A percentile compares a stretch with the other conserved stretches of the same genome.
Conservation (phyloP, 2,888 invertebrate species). For the Dolomedes plantarius region DNA sequence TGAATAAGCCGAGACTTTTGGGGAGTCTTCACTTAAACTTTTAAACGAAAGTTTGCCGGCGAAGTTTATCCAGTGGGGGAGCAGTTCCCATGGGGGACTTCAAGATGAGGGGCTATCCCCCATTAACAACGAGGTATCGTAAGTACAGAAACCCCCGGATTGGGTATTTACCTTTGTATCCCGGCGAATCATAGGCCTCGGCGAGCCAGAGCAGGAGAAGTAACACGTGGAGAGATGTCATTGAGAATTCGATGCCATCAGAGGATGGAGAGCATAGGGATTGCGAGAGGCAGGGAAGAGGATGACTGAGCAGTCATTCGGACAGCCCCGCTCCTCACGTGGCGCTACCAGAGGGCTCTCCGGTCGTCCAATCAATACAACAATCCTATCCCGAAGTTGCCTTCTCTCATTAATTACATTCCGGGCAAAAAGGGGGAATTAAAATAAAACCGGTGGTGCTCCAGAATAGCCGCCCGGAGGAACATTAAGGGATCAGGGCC, state of each 20-base stretch:
- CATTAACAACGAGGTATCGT: neutral
- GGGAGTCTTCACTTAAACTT: too few relatives aligned
- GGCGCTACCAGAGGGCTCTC: slow-evolving; percentile 55
- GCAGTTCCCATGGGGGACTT: too few relatives aligned
- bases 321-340: slow-evolving; percentile 23
- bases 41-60: neutral
- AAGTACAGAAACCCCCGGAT: slow-evolving; percentile 16
- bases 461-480: slow-evolving; percentile 53
- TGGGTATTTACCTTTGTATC: slow-evolving; percentile 68
- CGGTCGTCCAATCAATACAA: slow-evolving; percentile 64
- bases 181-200: slow-evolving; percentile 64
- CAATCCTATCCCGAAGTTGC: slow-evolving; percentile 51
- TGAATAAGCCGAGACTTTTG: too few relatives aligned
- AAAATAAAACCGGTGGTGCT: slow-evolving; percentile 42
- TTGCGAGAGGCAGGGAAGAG: slow-evolving; percentile 50
- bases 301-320: slow-evolving; percentile 69
- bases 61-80: neutral
- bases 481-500: slow-evolving; percentile 62
- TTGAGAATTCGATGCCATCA: slow-evolving; percentile 46
- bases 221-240: slow-evolving; percentile 58
- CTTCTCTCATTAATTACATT: slow-evolving; percentile 65
- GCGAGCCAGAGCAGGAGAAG: slow-evolving; percentile 17
- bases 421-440: slow-evolving; percentile 37
- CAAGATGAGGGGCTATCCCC: neutral
- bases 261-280: slow-evolving; percentile 58